Conservation (phyloP, 2,888 invertebrate species). For the Dexiosoma caninum region DNA sequence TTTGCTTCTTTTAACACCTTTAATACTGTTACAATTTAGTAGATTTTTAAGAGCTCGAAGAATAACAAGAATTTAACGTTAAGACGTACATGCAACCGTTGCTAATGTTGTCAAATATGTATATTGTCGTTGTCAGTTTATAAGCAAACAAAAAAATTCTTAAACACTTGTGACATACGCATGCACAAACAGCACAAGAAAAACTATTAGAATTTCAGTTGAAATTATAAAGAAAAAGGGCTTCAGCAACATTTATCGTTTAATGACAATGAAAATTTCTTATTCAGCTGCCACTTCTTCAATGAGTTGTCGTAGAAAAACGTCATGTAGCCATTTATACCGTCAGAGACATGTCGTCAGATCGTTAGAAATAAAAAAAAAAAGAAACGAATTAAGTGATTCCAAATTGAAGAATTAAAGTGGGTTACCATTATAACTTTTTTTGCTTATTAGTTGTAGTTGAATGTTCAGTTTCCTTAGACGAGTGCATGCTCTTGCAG, state of each 20-base stretch:
- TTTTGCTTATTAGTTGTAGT: neutral
- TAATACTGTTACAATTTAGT: neutral
- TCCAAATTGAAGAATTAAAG: neutral
- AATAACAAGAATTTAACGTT: neutral
- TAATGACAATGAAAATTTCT: slow-evolving; percentile 9
- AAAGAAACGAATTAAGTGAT: neutral
- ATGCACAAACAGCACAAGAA: too few species aligned
- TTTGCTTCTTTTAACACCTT: neutral
- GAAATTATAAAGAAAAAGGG: slow-evolving; percentile 11
- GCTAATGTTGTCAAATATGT: slow-evolving; percentile 50
- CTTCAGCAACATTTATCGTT: slow-evolving; percentile 32
- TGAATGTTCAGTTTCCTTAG: neutral
- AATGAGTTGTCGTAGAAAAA: slow-evolving; percentile 1
- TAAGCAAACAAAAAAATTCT: slow-evolving; percentile 13
- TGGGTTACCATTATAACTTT: neutral
- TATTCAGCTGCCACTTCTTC: neutral
- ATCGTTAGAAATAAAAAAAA: slow-evolving; percentile 4
- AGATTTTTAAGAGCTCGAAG: slow-evolving; percentile 6
- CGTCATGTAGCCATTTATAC: neutral
- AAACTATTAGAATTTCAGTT: too few species aligned
- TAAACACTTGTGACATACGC: neutral
- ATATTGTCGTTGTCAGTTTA: slow-evolving; percentile 52
- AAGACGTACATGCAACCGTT: slow-evolving; percentile 4
- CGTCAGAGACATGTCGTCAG: neutral
- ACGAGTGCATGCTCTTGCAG: neutral